A percentile compares a stretch with the other conserved stretches of the same genome.
These are phyloP conservation scores for Rhagonycha fulva DNA, from an alignment of 2,888 invertebrate species.

Conservation along the genomic window DNA sequence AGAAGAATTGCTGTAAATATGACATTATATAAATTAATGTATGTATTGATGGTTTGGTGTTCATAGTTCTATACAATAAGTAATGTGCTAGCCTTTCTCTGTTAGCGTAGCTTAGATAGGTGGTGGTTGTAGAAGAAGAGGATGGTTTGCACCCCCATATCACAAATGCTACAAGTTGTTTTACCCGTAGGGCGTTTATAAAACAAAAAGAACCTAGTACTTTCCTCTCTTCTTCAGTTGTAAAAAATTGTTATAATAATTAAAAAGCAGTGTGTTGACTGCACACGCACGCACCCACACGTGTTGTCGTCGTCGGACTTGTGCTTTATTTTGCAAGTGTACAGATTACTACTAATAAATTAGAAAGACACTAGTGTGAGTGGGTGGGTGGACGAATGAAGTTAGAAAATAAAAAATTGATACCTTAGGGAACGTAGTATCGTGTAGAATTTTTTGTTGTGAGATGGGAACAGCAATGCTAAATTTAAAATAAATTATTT, in stretches of 20 bases:
- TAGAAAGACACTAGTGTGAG: slow-evolving; percentile 6
- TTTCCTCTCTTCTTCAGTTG: slow-evolving; percentile 20
- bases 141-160: slow-evolving; percentile 8
- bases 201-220: slow-evolving; percentile 18
- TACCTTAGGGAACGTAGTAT: slow-evolving; percentile 8
- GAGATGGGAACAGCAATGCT: slow-evolving; percentile 66
- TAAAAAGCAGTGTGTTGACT: slow-evolving; percentile 16
- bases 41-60: slow-evolving; percentile 40
- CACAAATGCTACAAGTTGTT: slow-evolving; percentile 11
- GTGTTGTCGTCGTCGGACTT: background rate
- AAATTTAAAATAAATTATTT: slow-evolving; percentile 67
- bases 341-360: slow-evolving; percentile 6
- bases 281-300: slow-evolving; percentile 10
- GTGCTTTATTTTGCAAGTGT: slow-evolving; percentile 3
- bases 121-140: slow-evolving; percentile 18
- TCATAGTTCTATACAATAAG: slow-evolving; percentile 32
- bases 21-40: slow-evolving; percentile 45
- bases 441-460: slow-evolving; percentile 44
- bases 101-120: slow-evolving; percentile 35
- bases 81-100: slow-evolving; percentile 38
- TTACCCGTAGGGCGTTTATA: slow-evolving; percentile 6
- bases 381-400: slow-evolving; percentile 1
- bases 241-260: slow-evolving; percentile 11
- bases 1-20: slow-evolving; percentile 45
- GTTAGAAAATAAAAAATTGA: background rate